These are phyloP conservation scores for Chamaedrilus cognettii DNA, from an alignment of 2,888 invertebrate genomes.

Conservation along the genomic window DNA sequence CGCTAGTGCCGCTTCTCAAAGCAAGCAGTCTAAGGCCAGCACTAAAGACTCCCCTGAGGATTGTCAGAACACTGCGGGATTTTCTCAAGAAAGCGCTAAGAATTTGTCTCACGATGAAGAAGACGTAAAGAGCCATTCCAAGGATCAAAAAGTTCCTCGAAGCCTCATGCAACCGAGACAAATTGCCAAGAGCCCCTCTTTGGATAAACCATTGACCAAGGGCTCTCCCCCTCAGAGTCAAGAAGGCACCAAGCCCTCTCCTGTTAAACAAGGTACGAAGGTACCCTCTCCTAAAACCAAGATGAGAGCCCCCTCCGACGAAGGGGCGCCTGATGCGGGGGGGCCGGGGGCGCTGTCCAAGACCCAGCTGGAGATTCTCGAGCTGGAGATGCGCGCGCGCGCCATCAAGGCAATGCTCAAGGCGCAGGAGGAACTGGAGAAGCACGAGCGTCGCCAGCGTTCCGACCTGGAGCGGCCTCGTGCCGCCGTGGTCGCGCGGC, in stretches of 20 bases:
- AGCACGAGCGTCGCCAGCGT: not conserved
- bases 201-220: too few species aligned
- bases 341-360: slow-evolving; percentile 36
- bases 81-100: too few species aligned
- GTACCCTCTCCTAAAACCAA: not conserved
- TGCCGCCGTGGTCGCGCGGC: not conserved
- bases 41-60: too few species aligned
- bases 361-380: slow-evolving; percentile 63
- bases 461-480: not conserved
- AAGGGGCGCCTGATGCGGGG: not conserved
- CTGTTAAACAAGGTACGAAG: not conserved
- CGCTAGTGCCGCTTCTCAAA: too few species aligned
- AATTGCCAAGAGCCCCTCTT: too few species aligned
- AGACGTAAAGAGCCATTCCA: too few species aligned
- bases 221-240: too few species aligned
- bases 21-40: too few species aligned
- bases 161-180: too few species aligned
- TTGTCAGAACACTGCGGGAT: too few species aligned
- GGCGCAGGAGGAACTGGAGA: slow-evolving; percentile 38
- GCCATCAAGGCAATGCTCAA: slow-evolving; percentile 65
- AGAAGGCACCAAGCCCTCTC: not conserved
- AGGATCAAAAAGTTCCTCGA: too few species aligned
- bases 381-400: slow-evolving; percentile 66
- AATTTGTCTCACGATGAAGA: too few species aligned
- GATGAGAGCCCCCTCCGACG: not conserved